These are phyloP conservation scores for Rhodinocichla rosea DNA, from an alignment of 2,113 vertebrate species.

Conservation along the genomic window DNA sequence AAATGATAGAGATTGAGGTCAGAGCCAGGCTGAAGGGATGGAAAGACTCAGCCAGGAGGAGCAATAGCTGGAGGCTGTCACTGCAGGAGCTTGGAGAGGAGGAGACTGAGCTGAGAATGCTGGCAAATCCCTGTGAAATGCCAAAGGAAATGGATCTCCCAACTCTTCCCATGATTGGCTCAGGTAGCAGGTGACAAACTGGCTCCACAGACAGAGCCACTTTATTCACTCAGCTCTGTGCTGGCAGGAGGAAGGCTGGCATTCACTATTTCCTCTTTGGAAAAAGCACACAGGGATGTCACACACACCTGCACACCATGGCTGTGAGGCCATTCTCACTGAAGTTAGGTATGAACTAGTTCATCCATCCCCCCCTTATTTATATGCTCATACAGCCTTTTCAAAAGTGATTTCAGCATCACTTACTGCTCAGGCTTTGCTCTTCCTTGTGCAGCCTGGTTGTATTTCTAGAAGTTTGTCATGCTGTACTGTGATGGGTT, in stretches of 20 bases:
- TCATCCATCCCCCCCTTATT: neutral
- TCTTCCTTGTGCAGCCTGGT: neutral
- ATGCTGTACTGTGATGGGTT: neutral
- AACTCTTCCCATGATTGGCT: rapidly evolving
- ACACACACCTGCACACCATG: rapidly evolving
- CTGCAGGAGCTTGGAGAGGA: neutral
- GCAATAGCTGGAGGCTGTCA: neutral
- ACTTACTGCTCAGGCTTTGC: neutral
- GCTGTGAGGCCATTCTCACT: neutral
- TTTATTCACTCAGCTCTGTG: neutral
- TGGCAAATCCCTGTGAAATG: neutral
- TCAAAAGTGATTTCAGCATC: neutral
- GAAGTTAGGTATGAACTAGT: neutral
- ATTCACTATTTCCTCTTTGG: neutral
- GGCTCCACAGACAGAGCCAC: rapidly evolving
- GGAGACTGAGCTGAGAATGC: neutral
- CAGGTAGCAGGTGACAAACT: neutral
- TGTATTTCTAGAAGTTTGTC: neutral
- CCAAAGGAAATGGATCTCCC: neutral
- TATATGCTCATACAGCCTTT: neutral
- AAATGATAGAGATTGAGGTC: neutral
- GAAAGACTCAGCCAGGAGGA: neutral
- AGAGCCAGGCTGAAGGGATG: neutral
- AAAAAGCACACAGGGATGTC: neutral
- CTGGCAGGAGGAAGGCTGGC: neutral